These are phyloP conservation scores for Cuniculus paca DNA, from an alignment of 2,797 vertebrate species.

Conservation along the genomic window DNA sequence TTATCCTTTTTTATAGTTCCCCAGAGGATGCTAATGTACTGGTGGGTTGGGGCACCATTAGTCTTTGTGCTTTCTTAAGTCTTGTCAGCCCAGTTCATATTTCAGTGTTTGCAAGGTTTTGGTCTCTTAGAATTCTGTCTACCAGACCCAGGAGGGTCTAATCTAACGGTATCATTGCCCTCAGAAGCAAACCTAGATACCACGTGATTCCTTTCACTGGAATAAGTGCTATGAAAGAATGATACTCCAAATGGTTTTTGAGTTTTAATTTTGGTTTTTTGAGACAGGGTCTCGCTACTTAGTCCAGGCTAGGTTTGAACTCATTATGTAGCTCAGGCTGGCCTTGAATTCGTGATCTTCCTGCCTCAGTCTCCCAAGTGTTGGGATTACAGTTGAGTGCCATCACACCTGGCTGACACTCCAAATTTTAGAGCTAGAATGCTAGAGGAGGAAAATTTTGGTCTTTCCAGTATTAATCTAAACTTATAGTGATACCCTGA, in stretches of 20 bases:
- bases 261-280: not conserved
- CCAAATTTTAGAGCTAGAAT: not conserved
- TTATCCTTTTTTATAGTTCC: not conserved
- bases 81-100: conserved; percentile 22
- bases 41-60: not conserved
- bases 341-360: not conserved
- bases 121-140: not conserved
- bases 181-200: conserved; percentile 38
- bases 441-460: not conserved
- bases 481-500: conserved; percentile 17
- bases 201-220: conserved; percentile 12
- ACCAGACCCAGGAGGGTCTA: not conserved
- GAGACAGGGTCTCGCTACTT: not conserved
- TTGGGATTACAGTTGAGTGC: not conserved
- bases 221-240: not conserved
- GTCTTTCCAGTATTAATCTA: not conserved
- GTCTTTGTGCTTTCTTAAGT: not conserved
- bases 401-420: not conserved
- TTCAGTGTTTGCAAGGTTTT: conserved; percentile 32
- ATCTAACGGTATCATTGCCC: not conserved
- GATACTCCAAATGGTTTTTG: not conserved
- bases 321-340: not conserved
- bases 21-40: conserved; percentile 30
- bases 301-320: not conserved
- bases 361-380: not conserved